Base-by-base conservation (phyloP, 2,113 vertebrate species). In the Leucosticte australis region DNA sequence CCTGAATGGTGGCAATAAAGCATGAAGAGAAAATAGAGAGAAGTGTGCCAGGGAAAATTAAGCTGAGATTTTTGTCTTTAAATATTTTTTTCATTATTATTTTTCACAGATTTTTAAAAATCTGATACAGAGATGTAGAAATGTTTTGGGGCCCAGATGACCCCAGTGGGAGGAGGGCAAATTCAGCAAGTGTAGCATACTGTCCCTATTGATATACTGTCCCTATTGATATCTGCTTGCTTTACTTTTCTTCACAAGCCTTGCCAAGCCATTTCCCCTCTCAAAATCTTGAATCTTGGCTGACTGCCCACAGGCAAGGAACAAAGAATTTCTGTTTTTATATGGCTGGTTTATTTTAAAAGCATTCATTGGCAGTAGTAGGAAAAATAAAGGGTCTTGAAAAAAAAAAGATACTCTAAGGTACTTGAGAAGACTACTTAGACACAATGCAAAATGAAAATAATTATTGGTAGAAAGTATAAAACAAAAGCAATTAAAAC, bases 271-370 rank as follows among this genome's bases (percentile, higher is more conserved):
- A 89, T 71, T 96, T 93, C 33, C 85, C 76, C 41, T 94, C 59
- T 93, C 64, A 78, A 67, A 94, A 78, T 95, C 80, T 91, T 81
- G 80, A 71, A 41, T 87, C 39, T 94, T 97, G 95, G 80, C 91
- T 56, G 80, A 23, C 76, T 86, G 86, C 92, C 83, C 39, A 62
- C 19, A 56, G 37, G 17, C 60, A 75, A 75, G 56, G 64, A 90
- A 94, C 89, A 95, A 94, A 90, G 86, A 89, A 77, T 89, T 96
- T 93, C 50, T 95, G 55, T 28, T 89, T 93, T 92, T 67, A 89
- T 84, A 83, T 91, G 57, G 50, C 30, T 77, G 63, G 15, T 71
- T 93, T 94, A 90, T 82, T 95, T 95, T 53, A 84, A 89, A 94
- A 89, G 39, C 37, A 49, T 94, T 70, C 9, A 23, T 37, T 89